Evolutionary conservation across 2,113 vertebrate genomes (phyloP).

Genomic region (Hemicordylus capensis): DNA sequence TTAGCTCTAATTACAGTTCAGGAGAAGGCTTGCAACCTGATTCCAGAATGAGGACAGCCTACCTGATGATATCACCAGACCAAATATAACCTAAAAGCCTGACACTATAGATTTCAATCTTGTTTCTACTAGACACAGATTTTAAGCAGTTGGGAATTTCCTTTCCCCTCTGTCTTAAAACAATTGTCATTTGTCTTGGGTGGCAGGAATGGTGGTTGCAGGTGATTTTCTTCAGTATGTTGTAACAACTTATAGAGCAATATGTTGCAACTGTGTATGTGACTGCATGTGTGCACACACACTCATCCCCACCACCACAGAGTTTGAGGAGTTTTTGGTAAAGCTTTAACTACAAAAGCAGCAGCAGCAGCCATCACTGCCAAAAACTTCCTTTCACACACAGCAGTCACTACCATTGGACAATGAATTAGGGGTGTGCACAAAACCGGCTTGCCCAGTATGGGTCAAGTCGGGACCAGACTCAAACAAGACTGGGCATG

Average conservation of each 20-base stretch:
- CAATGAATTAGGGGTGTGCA: no score
- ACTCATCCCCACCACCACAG: no score
- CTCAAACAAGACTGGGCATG: no score
- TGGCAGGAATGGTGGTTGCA: no score
- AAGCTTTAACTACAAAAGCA: not conserved
- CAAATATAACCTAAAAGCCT: conserved; percentile 74
- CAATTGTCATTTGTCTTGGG: no score
- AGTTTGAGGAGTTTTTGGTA: not conserved
- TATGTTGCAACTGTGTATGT: not conserved
- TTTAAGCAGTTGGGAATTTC: not conserved
- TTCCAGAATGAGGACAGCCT: conserved; percentile 60
- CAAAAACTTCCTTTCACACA: not conserved
- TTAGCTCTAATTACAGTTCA: conserved; percentile 73
- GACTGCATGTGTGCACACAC: not conserved
- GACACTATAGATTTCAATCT: conserved; percentile 27
- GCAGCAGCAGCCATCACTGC: not conserved
- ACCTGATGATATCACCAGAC: conserved; percentile 63
- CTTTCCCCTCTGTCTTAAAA: not conserved
- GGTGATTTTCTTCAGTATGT: not conserved
- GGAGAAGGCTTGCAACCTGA: conserved; percentile 71
- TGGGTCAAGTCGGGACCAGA: no score
- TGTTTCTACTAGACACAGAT: conserved; percentile 35
- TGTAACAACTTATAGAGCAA: not conserved
- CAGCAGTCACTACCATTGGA: not conserved
- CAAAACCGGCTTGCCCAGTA: no score